Evolutionary conservation across 1,140 invertebrate species (phyloP).

Genomic region (Homalodisca vitripennis): DNA sequence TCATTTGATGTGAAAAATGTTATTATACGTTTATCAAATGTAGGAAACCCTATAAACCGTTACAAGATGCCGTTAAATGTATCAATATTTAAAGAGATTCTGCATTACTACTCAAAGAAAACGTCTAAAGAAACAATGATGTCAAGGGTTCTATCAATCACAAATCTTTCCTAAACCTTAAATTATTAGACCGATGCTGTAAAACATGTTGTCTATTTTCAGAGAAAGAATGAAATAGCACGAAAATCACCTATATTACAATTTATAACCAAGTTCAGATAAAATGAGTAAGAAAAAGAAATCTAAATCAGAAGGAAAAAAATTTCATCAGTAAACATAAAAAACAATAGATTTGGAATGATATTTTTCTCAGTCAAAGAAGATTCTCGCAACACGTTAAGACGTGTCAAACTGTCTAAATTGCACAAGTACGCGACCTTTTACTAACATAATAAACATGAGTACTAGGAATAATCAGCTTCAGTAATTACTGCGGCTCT

Average conservation of each 20-base stretch:
- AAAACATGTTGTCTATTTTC: background rate
- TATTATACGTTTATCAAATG: background rate
- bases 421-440: too few relatives aligned
- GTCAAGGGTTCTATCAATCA: background rate
- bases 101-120: background rate
- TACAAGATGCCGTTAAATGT: background rate
- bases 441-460: too few relatives aligned
- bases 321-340: background rate
- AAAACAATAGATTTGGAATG: background rate
- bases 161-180: background rate
- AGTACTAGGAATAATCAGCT: too few relatives aligned
- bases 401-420: too few relatives aligned
- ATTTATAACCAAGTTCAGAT: background rate
- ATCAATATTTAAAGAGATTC: background rate
- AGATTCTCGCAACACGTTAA: too few relatives aligned
- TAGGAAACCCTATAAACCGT: background rate
- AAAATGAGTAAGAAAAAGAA: background rate
- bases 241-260: background rate
- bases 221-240: background rate
- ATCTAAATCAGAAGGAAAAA: background rate
- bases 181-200: background rate
- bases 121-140: background rate
- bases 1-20: background rate
- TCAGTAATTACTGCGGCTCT: background rate
- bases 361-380: background rate